A percentile compares a stretch with the other conserved stretches of the same genome.
Conservation (phyloP, 2,888 invertebrate species). For the Iselma pallidipennis region DNA sequence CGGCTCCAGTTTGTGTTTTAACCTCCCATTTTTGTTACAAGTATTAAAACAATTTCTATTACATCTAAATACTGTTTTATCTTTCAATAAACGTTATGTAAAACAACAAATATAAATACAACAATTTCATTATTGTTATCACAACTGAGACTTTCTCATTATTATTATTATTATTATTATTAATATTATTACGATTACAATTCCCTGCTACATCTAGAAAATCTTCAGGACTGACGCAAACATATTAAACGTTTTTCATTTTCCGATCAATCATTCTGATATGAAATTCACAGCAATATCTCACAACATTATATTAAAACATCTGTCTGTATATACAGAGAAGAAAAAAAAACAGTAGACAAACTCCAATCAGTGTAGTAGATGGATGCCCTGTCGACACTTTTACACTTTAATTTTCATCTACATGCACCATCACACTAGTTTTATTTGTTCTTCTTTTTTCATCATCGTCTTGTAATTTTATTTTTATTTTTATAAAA, state of each 20-base stretch:
- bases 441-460: neutral
- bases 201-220: neutral
- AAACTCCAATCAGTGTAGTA: neutral
- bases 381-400: neutral
- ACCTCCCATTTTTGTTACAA: neutral
- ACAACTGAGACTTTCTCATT: neutral
- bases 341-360: neutral
- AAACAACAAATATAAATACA: neutral
- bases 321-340: neutral
- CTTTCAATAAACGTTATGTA: neutral
- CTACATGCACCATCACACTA: neutral
- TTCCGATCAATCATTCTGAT: conserved; percentile 7
- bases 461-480: neutral
- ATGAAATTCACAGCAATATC: conserved; percentile 10
- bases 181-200: too few species aligned
- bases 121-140: neutral
- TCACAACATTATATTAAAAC: conserved; percentile 5
- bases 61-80: neutral
- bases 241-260: neutral
- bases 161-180: neutral
- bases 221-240: neutral
- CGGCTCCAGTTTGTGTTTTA: too few species aligned
- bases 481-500: neutral
- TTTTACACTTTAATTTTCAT: neutral
- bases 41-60: neutral